Base-by-base conservation (phyloP, 2,888 invertebrate genomes). In the Euphydryas editha region DNA sequence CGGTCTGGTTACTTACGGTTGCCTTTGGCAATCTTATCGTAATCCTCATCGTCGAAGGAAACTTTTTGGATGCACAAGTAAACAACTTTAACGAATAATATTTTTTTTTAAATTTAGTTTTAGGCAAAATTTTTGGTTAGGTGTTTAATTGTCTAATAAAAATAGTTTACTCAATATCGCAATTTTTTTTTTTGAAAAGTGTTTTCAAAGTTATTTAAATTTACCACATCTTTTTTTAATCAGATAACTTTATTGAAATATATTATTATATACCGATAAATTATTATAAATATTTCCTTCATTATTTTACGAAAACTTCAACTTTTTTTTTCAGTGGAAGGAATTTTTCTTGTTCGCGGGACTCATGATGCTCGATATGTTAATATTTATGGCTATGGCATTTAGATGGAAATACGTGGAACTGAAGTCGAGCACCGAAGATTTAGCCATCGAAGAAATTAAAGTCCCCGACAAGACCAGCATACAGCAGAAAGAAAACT, bases 1-100 rank as follows among this genome's bases (percentile, higher is more conserved):
- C 99, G 0, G 95, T 96, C 15, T 99, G 99, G 98, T 93, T 99
- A 15, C 90, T 99, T 60, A 98, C 99, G 0, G 97, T 97, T 0
- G 98, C 99, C 0, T 94, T 99, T 78, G 99, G 99, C 49, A 99
- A 99, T 87, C 89, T 99, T 39, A 95, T 99, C 64, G 99, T 99
- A 0, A 96, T 98, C 39, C 94, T 98, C 59, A 95, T 99, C 36
- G 97, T 98, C 17, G 96, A 97, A 82, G 94, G 95, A 11, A 94
- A 95, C 69, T 93, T 96, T 68, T 95, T 98, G 81, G 93, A 96
- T 0, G 94, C 94, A 72, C 96, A 96, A 94, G 97, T 97, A 90
- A 84, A 79, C 58, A 21, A 13, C 5, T 15, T n/a, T 2, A 13
- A 20, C 8, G 18, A 46, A 30, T 11, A 36, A 30, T 30, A n/a